Evolutionary conservation across 2,113 vertebrate species (phyloP), one percentile per base, ranked within the genome.

Genomic region (Vidua chalybeata): DNA sequence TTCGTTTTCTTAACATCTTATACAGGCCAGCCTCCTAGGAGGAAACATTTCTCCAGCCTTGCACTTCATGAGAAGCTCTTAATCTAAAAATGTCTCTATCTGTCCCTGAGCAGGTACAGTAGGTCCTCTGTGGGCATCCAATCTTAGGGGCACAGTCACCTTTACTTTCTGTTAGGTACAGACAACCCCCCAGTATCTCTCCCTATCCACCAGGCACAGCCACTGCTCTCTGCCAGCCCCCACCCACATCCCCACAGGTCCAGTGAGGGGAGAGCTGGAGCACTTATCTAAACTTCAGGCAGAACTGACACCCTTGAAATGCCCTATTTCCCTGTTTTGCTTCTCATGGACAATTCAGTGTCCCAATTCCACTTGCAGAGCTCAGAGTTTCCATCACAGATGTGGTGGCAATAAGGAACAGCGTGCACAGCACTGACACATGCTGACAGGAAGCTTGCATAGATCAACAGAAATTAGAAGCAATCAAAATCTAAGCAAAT

Each of bases 401-500:
- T 15, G 10, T 31, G 74, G 55, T 46, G 80, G 59, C 67, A 87
- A 35, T 16, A 39, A 68, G 87, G 59, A 79, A 39, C 79, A 91
- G 79, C 15, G n/a, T 68, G 75, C 68, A 45, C 54, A 80, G 67
- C 94, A 21, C 72, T 69, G 56, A 43, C 10, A 4, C 26, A 21
- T 6, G 45, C 61, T 87, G 67, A 75, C 58, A 84, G 63, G 61
- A 91, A 94, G 85, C 90, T 90, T 83, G 58, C 73, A 64, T 28
- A 66, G 52, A 90, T 79, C 59, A 92, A 89, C 52, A 84, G 77
- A 74, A 90, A 94, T 87, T 37, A 89, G 63, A 94, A 76, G 64
- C 37, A 67, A 76, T 74, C 59, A 81, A 90, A 94, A 59, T 87
- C 43, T 67, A 94, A 94, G 73, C 80, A 94, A 96, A 96, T 85